Evolutionary conservation across 2,113 vertebrate genomes (phyloP), one percentile per base, ranked within the genome.

Genomic region (Paraplagusia blochii): DNA sequence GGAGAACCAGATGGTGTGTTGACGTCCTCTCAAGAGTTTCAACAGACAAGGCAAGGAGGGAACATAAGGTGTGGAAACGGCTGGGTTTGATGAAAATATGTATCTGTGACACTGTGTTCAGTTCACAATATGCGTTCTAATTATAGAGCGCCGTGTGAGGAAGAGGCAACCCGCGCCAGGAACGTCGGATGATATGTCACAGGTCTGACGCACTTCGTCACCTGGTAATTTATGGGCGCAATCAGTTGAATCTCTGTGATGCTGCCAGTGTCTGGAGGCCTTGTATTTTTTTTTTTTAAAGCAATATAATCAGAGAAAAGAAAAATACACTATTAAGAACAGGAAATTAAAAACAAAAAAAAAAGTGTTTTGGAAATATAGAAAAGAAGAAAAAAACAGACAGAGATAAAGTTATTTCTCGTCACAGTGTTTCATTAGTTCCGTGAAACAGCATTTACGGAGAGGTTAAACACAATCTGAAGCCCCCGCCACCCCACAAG

Each of bases 121-220:
- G 53, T 64, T 73, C 42, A 50, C 55, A 58, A 49, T 63, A 22
- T 61, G 65, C 49, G 34, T 69, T 77, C 55, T 78, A 69, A 81
- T 80, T 69, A 74, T 54, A 36, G 43, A 39, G 45, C 62, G 54
- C 63, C 50, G 66, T 63, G 53, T 63, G 66, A 38, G 36, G 3
- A 8, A 38, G n/a, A 2, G 36, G 36, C 36, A 38, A 11, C 36
- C 12, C 12, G 36, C 38, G 11, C 9, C 43, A 36, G 63, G 56
- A 19, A 36, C 48, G 64, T 76, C 38, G 54, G 45, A 51, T 65
- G 36, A 48, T 36, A 43, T 59, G 53, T 66, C 61, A 48, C 5
- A 49, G 44, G 53, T 49, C 56, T 69, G 58, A 76, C 13, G 17
- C 50, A 35, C 57, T 53, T 68, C 65, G 55, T 57, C 60, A 49